phyloP scores from a whole-genome alignment of 2,888 invertebrate species.

The Abrostola triplasia region DNA sequence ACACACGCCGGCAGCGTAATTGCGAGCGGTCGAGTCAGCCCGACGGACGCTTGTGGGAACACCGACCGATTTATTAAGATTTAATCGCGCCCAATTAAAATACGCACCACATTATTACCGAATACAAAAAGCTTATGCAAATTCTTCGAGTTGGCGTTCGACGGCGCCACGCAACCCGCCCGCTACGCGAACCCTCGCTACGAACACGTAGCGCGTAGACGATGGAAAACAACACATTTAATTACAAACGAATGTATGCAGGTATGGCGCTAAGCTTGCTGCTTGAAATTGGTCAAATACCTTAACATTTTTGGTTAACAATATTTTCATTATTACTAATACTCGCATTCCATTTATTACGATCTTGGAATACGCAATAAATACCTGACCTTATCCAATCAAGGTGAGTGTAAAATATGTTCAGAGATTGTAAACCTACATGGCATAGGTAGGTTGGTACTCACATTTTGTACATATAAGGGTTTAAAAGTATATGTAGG shows the following conservation, averaged over 20 bases:
- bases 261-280: slow-evolving; percentile 3
- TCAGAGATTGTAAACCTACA: slow-evolving; percentile 13
- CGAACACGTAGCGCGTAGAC: slow-evolving; percentile 65
- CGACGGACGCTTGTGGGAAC: slow-evolving; percentile 79
- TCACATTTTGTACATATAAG: slow-evolving; percentile 42
- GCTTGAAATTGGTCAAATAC: slow-evolving; percentile 3
- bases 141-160: slow-evolving; percentile 62
- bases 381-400: slow-evolving; percentile 12
- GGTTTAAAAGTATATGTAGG: slow-evolving; percentile 53
- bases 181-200: slow-evolving; percentile 64
- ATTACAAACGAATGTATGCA: slow-evolving; percentile 14
- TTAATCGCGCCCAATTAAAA: slow-evolving; percentile 86
- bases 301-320: background rate
- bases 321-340: slow-evolving; percentile 7
- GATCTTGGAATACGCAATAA: slow-evolving; percentile 4
- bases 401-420: slow-evolving; percentile 34
- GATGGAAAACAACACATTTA: slow-evolving; percentile 17
- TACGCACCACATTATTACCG: slow-evolving; percentile 79
- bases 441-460: slow-evolving; percentile 21
- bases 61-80: slow-evolving; percentile 85
- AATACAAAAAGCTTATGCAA: slow-evolving; percentile 80
- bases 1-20: slow-evolving; percentile 80
- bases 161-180: slow-evolving; percentile 63
- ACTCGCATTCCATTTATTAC: background rate
- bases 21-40: slow-evolving; percentile 68